Conservation (phyloP, 2,113 vertebrate genomes). For the Psammodynastes pulverulentus region DNA sequence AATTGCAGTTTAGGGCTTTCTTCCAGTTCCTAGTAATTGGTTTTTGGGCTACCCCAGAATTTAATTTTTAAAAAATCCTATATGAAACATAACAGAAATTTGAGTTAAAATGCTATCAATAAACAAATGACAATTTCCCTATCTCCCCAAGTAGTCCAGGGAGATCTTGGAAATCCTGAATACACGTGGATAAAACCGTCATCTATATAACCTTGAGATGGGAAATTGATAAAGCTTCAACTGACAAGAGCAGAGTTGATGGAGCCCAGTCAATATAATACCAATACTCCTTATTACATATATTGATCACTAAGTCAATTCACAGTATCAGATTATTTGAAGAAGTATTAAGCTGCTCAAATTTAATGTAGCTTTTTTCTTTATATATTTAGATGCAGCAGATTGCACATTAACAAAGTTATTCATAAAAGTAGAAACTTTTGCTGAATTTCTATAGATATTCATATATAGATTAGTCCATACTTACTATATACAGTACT, state of each 20-base stretch:
- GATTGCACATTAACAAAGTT: background rate
- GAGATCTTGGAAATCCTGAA: background rate
- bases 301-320: background rate
- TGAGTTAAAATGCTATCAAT: background rate
- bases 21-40: background rate
- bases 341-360: background rate
- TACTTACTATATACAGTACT: background rate
- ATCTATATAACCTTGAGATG: background rate
- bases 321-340: background rate
- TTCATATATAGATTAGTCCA: background rate
- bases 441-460: background rate
- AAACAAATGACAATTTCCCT: too few relatives aligned
- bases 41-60: background rate
- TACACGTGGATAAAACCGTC: background rate
- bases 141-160: background rate
- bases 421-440: background rate
- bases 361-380: conserved; percentile 37
- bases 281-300: background rate
- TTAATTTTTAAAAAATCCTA: background rate
- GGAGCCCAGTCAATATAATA: background rate
- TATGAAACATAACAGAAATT: background rate
- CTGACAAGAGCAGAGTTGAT: background rate
- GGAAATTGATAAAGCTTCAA: background rate
- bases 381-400: background rate
- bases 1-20: background rate